phyloP scores from a whole-genome alignment of 2,797 vertebrate species.

The Chelonia mydas region DNA sequence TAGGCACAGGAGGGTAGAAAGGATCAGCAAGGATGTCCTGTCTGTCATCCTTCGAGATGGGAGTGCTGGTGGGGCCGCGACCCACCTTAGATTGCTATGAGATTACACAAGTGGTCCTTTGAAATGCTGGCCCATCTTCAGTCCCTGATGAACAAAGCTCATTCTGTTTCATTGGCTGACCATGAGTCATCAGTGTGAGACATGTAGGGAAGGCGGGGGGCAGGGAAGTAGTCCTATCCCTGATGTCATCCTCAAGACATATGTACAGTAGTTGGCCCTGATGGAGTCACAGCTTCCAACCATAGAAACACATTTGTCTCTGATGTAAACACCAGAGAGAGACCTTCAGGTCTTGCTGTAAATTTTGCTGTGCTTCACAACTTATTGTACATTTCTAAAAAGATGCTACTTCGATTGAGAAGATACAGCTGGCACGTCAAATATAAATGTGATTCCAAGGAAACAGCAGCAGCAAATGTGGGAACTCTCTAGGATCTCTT shows the following conservation, averaged over 20 bases:
- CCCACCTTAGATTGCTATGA: neutral
- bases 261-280: neutral
- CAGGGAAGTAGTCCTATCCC: neutral
- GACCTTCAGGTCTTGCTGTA: neutral
- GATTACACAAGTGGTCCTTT: neutral
- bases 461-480: neutral
- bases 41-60: rapidly evolving
- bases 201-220: rapidly evolving
- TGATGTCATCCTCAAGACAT: neutral
- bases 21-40: neutral
- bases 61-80: neutral
- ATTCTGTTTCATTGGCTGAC: neutral
- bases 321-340: neutral
- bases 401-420: neutral
- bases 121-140: rapidly evolving
- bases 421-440: neutral
- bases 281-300: neutral
- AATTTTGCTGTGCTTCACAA: neutral
- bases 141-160: rapidly evolving
- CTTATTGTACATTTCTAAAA: neutral
- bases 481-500: neutral
- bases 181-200: neutral
- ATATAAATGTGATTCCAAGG: neutral
- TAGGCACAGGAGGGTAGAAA: neutral
- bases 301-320: neutral